Base-by-base conservation (phyloP, 2,113 vertebrate species). In the Dolichallabes microphthalmus region DNA sequence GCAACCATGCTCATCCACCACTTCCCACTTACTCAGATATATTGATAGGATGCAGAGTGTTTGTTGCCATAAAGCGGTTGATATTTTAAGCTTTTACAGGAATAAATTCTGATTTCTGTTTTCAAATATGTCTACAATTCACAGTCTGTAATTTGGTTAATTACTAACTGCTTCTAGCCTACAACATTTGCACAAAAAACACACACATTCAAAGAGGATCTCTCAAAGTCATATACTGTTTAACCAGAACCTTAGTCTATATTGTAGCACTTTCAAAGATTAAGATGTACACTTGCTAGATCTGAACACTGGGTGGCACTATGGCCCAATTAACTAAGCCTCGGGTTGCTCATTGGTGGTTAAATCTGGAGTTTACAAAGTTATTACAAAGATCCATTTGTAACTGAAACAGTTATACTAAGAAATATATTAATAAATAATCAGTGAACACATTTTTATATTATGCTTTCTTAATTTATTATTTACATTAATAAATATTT, bases 61-160 rank as follows among this genome's bases (percentile, higher is more conserved):
- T 53, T 84, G 82, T 58, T 77, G 82, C 82, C 82, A 75, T 84
- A 73, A 63, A 76, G 82, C 77, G 82, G 82, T 57, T 27, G 19
- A 52, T 84, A 63, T 83, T 74, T 45, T 30, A 55, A 19, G 4
- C 17, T 55, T 52, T 2, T 12, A 19, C 6, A 82, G 32, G 27
- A 82, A 82, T 13, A 10, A n/a, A 8, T 53, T 53, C 63, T 66
- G 45, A 50, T 19, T 64, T 50, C 4, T 30, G 3, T 32, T 63
- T 7, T 61, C 39, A 15, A 69, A 35, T 7, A 11, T 68, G 3
- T 32, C 17, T 61, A 78, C 27, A 57, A 10, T 68, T 20, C 32
- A 35, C 30, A 39, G 27, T 4, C 10, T 71, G 11, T 74, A 1
- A 58, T 57, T 78, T 20, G 9, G 15, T 13, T 20, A 32, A 57